Base-by-base conservation (phyloP, 2,113 vertebrate species). In the Cyanoderma ruficeps region DNA sequence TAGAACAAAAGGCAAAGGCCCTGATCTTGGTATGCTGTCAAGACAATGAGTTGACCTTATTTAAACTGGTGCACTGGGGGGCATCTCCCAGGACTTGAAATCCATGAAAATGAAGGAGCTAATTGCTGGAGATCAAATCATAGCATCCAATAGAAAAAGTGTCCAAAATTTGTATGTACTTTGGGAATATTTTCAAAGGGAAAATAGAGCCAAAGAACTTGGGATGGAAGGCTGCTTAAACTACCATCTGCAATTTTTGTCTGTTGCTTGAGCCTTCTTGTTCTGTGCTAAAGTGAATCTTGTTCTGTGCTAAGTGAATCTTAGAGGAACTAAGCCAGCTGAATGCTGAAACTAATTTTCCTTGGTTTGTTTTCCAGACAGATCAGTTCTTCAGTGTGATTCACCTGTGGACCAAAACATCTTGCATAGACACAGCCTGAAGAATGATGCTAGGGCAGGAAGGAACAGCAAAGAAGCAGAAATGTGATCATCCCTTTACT, bases 21-120 rank as follows among this genome's bases (percentile, higher is more conserved):
- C 25, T 90, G 76, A n/a, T 75, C 65, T 72, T 1, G 0, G 15
- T 50, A 67, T 75, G 49, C 50, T 84, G 89, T 95, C 91, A 94
- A 91, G 96, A 94, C 83, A 94, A 68, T 18, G n/a, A 87, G 60
- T 4, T 93, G 92, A 86, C 92, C 85, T 95, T 93, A 50, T 89
- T 96, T 89, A 92, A 92, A 81, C 18, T 71, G 49, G 37, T 88
- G 88, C 68, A 81, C 33, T n/a, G 49, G 3, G 24, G 44, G 31
- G 3, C 44, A 81, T 47, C 83, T 83, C 65, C 20, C 8, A 3
- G 52, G 83, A 92, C 15, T 47, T 13, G 10, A 84, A 90, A 83
- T 65, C 44, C 87, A 47, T 83, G 69, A 56, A 71, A 89, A 25
- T 21, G 24, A 90, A 84, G n/a, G 65, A 76, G n/a, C 69, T 94